Conservation (phyloP, 1,140 invertebrate genomes). For the Drosophila obscura region DNA sequence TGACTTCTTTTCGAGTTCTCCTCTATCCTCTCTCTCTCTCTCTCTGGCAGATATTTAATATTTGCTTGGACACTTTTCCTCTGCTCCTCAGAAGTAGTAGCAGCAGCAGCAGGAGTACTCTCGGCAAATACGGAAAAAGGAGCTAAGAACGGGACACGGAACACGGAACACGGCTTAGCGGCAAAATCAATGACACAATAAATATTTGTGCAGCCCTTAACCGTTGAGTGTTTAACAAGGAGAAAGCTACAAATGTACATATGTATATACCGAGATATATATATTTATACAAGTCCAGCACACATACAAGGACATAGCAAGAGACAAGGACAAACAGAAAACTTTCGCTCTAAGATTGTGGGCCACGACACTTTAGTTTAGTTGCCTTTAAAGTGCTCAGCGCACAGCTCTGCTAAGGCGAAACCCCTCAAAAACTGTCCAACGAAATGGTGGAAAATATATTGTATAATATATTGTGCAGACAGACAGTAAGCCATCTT, state of each 20-base stretch:
- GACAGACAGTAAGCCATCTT: slow-evolving; percentile 49
- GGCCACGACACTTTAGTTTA: slow-evolving; percentile 11
- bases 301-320: slow-evolving; percentile 2
- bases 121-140: slow-evolving; percentile 50
- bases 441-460: too few species aligned
- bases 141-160: slow-evolving; percentile 22
- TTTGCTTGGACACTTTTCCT: slow-evolving; percentile 51
- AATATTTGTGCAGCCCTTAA: slow-evolving; percentile 81
- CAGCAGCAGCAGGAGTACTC: slow-evolving; percentile 47
- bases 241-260: slow-evolving; percentile 35
- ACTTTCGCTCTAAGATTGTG: slow-evolving; percentile 29
- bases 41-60: slow-evolving; percentile 61
- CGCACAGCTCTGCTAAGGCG: background rate
- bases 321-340: slow-evolving; percentile 33
- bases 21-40: background rate
- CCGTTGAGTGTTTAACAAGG: slow-evolving; percentile 70
- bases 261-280: slow-evolving; percentile 2
- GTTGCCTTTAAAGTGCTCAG: slow-evolving; percentile 11
- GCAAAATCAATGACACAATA: slow-evolving; percentile 83
- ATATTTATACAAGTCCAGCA: slow-evolving; percentile 31
- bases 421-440: background rate
- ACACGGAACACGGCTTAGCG: slow-evolving; percentile 61
- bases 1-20: slow-evolving; percentile 12
- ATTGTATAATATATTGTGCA: too few species aligned
- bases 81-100: background rate